A percentile compares a stretch with the other conserved stretches of the same genome.
phyloP scores from a whole-genome alignment of 1,140 invertebrate genomes.

The Panagrolaimus sp. region DNA sequence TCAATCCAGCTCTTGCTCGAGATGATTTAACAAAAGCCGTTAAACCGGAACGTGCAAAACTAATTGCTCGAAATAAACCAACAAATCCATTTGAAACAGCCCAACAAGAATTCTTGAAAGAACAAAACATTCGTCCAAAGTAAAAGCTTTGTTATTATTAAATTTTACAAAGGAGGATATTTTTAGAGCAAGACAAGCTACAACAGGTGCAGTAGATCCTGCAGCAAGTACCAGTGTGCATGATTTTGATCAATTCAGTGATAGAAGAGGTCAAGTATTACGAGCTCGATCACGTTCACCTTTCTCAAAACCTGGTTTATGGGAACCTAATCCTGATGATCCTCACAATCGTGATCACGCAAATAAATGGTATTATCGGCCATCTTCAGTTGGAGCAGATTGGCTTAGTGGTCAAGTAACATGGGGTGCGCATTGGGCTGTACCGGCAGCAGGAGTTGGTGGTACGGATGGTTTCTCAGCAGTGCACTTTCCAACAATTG shows the following conservation, averaged over 20 bases:
- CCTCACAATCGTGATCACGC: slow-evolving; percentile 41
- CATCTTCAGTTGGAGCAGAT: slow-evolving; percentile 23
- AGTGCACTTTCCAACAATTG: slow-evolving; percentile 21
- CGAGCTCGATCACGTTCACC: slow-evolving; percentile 28
- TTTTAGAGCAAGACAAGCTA: background rate
- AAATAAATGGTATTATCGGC: slow-evolving; percentile 36
- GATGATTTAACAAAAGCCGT: background rate
- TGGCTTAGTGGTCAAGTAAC: slow-evolving; percentile 10
- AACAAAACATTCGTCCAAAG: background rate
- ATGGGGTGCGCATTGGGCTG: slow-evolving; percentile 25
- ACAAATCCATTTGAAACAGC: slow-evolving; percentile 8
- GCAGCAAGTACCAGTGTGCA: background rate
- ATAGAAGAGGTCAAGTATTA: slow-evolving; percentile 19
- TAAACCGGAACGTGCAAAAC: background rate
- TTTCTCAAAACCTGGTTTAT: slow-evolving; percentile 39
- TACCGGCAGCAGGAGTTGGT: slow-evolving; percentile 18
- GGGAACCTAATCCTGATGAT: slow-evolving; percentile 38
- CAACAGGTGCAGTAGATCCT: background rate
- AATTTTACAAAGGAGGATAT: background rate
- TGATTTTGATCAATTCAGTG: slow-evolving; percentile 24
- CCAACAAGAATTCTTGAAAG: background rate
- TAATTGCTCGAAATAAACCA: background rate
- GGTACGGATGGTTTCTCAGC: slow-evolving; percentile 24
- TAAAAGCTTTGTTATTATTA: background rate
- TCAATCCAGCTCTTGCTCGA: background rate